A percentile compares a stretch with the other conserved stretches of the same genome.
phyloP scores from a whole-genome alignment of 2,113 vertebrate species.

The Eudorcas thomsonii region DNA sequence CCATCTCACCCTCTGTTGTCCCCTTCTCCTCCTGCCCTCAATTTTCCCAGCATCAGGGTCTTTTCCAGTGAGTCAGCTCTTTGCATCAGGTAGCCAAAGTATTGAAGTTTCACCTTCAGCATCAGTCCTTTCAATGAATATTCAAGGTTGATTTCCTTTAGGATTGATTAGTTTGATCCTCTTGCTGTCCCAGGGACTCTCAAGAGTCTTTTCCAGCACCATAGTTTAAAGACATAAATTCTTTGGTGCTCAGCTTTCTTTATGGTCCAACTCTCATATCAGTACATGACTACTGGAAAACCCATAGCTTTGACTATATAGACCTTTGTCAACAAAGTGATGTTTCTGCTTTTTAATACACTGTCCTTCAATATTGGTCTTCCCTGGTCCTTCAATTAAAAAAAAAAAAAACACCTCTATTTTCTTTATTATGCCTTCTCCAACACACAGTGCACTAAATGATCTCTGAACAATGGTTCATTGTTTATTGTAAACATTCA shows the following conservation, averaged over 20 bases:
- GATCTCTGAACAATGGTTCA: not conserved
- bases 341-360: not conserved
- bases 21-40: not conserved
- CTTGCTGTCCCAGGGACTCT: not conserved
- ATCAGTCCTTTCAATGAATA: not conserved
- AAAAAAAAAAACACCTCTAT: not conserved
- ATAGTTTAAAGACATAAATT: not conserved
- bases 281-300: not conserved
- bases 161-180: not conserved
- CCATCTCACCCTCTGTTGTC: not conserved
- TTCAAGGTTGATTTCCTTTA: not conserved
- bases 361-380: not conserved
- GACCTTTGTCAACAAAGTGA: not conserved
- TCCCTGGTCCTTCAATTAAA: not conserved
- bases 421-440: not conserved
- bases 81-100: not conserved
- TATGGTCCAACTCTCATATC: not conserved
- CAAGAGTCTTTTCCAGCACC: not conserved
- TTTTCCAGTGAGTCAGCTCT: not conserved
- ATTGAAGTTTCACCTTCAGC: not conserved
- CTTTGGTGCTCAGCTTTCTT: not conserved
- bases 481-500: not conserved
- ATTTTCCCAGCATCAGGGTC: not conserved
- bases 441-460: not conserved
- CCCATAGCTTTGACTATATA: not conserved